Percentiles rank a stretch among this genome's conserved stretches.
These are phyloP conservation scores for Pithys albifrons DNA, from an alignment of 2,113 vertebrate genomes.

Conservation along the genomic window DNA sequence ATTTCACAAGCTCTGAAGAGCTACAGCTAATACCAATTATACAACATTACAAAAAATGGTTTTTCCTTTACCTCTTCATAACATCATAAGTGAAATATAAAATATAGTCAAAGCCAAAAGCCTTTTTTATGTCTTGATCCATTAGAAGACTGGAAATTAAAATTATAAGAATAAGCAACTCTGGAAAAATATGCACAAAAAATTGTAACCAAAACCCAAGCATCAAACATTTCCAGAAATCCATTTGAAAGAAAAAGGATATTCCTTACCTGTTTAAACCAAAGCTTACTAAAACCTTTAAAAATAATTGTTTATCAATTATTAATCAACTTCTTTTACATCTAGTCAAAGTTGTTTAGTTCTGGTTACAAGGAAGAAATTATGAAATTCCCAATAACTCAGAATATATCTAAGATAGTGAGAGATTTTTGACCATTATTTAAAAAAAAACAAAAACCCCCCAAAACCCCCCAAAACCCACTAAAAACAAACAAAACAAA, in stretches of 20 bases:
- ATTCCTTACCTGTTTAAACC: neutral
- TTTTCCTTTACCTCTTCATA: neutral
- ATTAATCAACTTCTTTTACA: neutral
- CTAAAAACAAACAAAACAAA: no score
- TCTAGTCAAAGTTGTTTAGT: neutral
- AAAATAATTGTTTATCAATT: neutral
- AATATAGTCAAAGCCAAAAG: neutral
- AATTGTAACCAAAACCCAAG: neutral
- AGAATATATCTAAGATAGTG: neutral
- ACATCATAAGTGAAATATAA: neutral
- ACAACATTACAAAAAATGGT: neutral
- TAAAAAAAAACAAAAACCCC: neutral
- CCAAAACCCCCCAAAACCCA: no score
- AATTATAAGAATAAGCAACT: neutral
- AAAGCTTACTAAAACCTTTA: neutral
- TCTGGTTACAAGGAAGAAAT: accelerated
- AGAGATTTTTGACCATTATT: neutral
- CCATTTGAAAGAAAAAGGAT: neutral
- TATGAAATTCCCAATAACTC: neutral
- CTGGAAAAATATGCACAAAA: neutral
- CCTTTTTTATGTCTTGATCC: neutral
- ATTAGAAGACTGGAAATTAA: neutral
- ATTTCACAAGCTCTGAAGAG: neutral
- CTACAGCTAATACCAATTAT: neutral
- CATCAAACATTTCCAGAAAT: neutral